A percentile compares a stretch with the other conserved stretches of the same genome.
Conservation (phyloP, 2,888 invertebrate species). For the Hydropsyche betteni region DNA sequence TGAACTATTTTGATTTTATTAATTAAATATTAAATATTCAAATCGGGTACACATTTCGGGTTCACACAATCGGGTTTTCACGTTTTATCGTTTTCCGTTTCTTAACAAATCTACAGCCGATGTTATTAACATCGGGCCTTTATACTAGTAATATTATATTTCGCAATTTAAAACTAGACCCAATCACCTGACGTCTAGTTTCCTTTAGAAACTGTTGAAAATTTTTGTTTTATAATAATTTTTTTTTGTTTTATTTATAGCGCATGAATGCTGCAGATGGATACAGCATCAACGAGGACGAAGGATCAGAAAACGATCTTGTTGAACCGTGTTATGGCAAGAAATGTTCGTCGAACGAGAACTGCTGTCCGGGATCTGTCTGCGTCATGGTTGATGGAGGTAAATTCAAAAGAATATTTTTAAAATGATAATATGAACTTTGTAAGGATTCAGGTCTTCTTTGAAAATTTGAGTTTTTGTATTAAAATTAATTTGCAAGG, state of each 20-base stretch:
- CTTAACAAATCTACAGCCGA: no score
- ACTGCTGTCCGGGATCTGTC: slow-evolving; percentile 84
- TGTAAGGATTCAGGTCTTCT: no score
- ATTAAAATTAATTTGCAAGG: no score
- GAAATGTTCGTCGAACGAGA: slow-evolving; percentile 79
- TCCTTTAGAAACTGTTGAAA: background rate
- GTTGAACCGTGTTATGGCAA: slow-evolving; percentile 82
- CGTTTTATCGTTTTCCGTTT: no score
- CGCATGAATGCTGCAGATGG: slow-evolving; percentile 47
- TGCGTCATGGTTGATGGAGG: slow-evolving; percentile 76
- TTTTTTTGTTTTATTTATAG: slow-evolving; percentile 34
- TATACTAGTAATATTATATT: no score
- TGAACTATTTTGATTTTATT: no score
- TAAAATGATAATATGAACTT: no score
- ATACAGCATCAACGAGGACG: slow-evolving; percentile 60
- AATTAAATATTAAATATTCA: no score
- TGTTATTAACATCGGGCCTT: no score
- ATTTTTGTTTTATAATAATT: background rate
- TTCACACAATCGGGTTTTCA: no score
- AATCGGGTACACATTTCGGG: no score
- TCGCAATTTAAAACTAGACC: background rate
- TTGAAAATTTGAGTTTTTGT: no score
- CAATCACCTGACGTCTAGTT: background rate
- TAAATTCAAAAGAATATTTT: slow-evolving; percentile 55
- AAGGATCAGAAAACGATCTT: slow-evolving; percentile 65